Conservation (phyloP, 53 echinoderm and acorn worm species). For the Paracentrotus lividus region DNA sequence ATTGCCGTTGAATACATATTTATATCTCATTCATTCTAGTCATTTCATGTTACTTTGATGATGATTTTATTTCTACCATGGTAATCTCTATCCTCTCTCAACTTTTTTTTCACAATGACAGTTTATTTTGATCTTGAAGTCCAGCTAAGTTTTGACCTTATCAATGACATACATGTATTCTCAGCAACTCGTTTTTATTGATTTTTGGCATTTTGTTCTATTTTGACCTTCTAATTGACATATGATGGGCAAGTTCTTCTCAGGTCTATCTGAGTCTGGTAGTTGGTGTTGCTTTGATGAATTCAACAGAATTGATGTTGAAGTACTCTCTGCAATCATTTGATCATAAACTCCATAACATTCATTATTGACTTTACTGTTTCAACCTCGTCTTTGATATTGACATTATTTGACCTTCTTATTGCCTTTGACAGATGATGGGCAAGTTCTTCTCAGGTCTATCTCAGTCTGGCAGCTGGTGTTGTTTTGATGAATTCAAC, state of each 20-base stretch:
- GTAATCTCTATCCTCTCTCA: no score
- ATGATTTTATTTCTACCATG: no score
- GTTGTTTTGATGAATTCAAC: constrained; percentile 99
- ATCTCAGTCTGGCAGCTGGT: constrained; percentile 98
- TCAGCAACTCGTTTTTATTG: no score
- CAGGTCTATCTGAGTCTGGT: constrained; percentile 92
- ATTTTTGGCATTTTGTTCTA: no score
- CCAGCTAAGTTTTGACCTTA: constrained; percentile 60
- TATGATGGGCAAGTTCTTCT: constrained; percentile 99
- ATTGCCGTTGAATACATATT: no score
- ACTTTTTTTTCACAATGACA: no score
- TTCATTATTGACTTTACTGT: constrained; percentile 64
- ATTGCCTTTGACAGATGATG: constrained; percentile 81
- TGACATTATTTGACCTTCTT: background rate
- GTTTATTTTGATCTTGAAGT: no score
- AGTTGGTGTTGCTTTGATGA: constrained; percentile 99
- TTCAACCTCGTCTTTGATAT: background rate
- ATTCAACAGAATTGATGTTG: constrained; percentile 98
- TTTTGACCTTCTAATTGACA: constrained; percentile 22
- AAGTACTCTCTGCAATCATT: constrained; percentile 91
- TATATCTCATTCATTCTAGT: no score
- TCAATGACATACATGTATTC: background rate
- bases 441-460: constrained; percentile 99
- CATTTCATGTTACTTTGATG: no score
- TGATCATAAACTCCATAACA: constrained; percentile 97